Percentiles rank a stretch among this genome's conserved stretches.
phyloP scores from a whole-genome alignment of 2,888 invertebrate species.

The Metellina segmentata region DNA sequence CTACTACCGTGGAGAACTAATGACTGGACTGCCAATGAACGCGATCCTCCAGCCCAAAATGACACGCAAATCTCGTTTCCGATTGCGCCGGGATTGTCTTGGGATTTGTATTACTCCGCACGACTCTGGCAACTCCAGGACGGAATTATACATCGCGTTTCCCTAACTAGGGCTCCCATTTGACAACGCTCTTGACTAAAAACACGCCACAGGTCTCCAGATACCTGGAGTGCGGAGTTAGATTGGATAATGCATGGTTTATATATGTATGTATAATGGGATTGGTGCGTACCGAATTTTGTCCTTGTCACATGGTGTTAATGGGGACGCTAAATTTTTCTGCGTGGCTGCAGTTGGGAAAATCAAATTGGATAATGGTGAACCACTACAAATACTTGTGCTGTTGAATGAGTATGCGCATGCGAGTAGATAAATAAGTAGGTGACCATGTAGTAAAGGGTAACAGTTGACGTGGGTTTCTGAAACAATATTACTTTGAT shows the following conservation, averaged over 20 bases:
- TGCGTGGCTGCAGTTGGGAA: no score
- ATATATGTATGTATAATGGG: not conserved
- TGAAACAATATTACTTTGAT: no score
- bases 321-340: not conserved
- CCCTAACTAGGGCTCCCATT: conserved; percentile 41
- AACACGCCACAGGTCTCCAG: conserved; percentile 56
- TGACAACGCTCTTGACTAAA: conserved; percentile 51
- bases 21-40: conserved; percentile 67
- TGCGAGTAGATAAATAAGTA: no score
- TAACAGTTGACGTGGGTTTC: no score
- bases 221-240: conserved; percentile 10
- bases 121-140: conserved; percentile 40
- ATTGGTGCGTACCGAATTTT: not conserved
- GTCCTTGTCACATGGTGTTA: not conserved
- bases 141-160: conserved; percentile 64
- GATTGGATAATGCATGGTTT: conserved; percentile 45
- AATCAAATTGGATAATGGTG: no score
- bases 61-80: conserved; percentile 70
- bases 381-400: no score
- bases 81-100: conserved; percentile 65
- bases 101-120: conserved; percentile 57
- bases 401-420: no score
- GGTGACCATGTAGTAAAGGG: no score
- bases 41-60: conserved; percentile 51
- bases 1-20: conserved; percentile 53